Evolutionary conservation across 2,888 invertebrate genomes (phyloP).

Genomic region (Neocrepidodera transversa): DNA sequence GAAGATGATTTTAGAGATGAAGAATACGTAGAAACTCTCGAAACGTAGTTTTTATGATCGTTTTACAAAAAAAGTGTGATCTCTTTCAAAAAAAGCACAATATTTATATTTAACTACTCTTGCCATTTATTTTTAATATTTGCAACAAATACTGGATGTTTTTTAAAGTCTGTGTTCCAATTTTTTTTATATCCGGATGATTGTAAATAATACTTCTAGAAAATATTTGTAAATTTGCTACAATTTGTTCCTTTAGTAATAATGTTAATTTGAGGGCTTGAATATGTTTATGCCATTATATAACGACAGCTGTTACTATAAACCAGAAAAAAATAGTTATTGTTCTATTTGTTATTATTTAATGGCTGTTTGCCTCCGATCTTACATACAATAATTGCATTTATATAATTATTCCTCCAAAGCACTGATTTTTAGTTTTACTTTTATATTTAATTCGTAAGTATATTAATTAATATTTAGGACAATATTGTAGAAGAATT

Average conservation of each 20-base stretch:
- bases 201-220: too few species aligned
- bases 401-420: background rate
- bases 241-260: too few species aligned
- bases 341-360: too few species aligned
- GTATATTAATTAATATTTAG: background rate
- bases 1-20: constrained; percentile 7
- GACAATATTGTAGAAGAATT: background rate
- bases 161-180: background rate
- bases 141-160: background rate
- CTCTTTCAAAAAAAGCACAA: constrained; percentile 5
- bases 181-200: too few species aligned
- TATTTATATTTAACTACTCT: background rate
- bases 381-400: background rate
- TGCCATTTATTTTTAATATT: background rate
- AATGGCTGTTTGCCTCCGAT: background rate
- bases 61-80: background rate
- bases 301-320: background rate
- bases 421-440: background rate
- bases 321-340: background rate
- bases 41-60: constrained; percentile 5
- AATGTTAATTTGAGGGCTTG: too few species aligned
- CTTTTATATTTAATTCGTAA: too few species aligned
- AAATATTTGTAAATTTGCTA: too few species aligned
- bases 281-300: too few species aligned
- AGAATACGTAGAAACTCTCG: constrained; percentile 18